Percentiles rank a stretch among this genome's conserved stretches.
Conservation (phyloP, 2,888 invertebrate genomes). For the Oxyscelio sp. region DNA sequence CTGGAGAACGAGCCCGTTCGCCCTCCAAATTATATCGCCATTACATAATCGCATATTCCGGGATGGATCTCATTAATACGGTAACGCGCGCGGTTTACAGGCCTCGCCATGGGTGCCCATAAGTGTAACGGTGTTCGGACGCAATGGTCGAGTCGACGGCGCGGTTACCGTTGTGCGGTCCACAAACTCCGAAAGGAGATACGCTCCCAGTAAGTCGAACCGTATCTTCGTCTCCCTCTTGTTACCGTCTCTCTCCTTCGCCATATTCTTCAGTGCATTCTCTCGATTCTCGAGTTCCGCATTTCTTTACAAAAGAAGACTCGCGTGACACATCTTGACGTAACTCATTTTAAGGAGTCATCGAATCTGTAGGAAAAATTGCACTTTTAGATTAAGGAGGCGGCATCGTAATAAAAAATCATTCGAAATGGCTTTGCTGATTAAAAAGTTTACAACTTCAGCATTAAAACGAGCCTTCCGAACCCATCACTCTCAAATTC, state of each 20-base stretch:
- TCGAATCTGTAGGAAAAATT: too few species aligned
- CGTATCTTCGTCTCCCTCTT: conserved; percentile 61
- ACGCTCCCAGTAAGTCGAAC: conserved; percentile 71
- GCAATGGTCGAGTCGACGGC: conserved; percentile 78
- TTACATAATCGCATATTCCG: conserved; percentile 59
- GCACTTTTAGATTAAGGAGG: too few species aligned
- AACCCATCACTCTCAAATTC: background rate
- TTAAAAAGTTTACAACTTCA: too few species aligned
- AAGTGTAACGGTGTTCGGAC: conserved; percentile 87
- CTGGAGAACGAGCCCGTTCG: conserved; percentile 14
- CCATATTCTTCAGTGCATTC: conserved; percentile 62
- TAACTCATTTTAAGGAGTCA: background rate
- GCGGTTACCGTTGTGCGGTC: conserved; percentile 87
- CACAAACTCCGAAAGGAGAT: conserved; percentile 84
- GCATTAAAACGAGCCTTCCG: too few species aligned
- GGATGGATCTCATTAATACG: conserved; percentile 74
- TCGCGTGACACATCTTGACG: conserved; percentile 22
- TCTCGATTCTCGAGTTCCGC: conserved; percentile 70
- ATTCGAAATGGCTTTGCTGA: too few species aligned
- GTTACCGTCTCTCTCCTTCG: conserved; percentile 56
- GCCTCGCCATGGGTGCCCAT: conserved; percentile 79
- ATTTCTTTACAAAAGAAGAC: conserved; percentile 45
- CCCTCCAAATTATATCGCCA: conserved; percentile 56
- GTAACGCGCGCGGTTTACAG: conserved; percentile 78
- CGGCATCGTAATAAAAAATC: too few species aligned